phyloP scores from a whole-genome alignment of 2,113 vertebrate species.

The Odontophorus gujanensis region DNA sequence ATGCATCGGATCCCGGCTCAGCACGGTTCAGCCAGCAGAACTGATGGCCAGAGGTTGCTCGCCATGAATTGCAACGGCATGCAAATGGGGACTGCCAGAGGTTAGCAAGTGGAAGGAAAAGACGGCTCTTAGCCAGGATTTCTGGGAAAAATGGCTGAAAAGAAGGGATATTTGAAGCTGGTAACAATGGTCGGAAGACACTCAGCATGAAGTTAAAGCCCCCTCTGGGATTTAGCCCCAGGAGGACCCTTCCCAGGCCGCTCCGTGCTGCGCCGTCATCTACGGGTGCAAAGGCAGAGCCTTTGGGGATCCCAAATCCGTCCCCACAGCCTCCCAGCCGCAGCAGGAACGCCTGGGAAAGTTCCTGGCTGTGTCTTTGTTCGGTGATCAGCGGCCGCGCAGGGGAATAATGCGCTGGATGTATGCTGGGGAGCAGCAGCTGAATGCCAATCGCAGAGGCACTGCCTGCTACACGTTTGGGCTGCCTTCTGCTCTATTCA shows the following conservation, averaged over 20 bases:
- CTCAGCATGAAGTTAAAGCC: neutral
- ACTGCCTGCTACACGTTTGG: neutral
- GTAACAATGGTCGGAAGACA: neutral
- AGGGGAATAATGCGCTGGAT: neutral
- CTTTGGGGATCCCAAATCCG: neutral
- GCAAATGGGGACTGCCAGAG: neutral
- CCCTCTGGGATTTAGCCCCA: neutral
- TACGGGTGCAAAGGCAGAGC: accelerated
- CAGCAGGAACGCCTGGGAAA: neutral
- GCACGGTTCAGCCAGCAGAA: neutral
- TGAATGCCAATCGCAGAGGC: neutral
- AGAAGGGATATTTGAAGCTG: neutral
- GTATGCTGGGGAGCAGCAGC: neutral
- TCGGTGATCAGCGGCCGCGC: neutral
- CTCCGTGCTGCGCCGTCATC: neutral
- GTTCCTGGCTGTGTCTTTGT: conserved; percentile 42
- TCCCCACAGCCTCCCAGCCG: neutral
- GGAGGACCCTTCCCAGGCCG: neutral
- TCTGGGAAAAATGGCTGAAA: neutral
- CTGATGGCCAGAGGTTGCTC: neutral
- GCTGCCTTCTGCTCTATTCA: neutral
- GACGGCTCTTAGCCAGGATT: neutral
- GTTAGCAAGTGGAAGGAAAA: neutral
- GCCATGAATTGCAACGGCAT: neutral
- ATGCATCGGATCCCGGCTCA: neutral